phyloP scores from a whole-genome alignment of 1,140 invertebrate species.

The Batillaria attramentaria region DNA sequence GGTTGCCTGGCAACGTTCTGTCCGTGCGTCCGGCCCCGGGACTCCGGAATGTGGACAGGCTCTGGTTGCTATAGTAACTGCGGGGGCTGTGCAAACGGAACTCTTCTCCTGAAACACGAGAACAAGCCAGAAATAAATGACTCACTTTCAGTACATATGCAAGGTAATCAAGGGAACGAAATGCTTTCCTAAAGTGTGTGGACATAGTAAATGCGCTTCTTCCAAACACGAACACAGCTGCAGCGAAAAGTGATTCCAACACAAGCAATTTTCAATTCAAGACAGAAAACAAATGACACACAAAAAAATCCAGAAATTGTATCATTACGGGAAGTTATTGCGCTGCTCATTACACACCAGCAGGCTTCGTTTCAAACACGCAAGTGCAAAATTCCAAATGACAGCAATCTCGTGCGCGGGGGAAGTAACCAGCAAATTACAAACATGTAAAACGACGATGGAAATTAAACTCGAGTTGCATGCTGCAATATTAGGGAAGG shows the following conservation, averaged over 20 bases:
- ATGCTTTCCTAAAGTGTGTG: background rate
- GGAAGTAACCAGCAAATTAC: too few relatives aligned
- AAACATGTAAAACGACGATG: too few relatives aligned
- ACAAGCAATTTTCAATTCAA: background rate
- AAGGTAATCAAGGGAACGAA: background rate
- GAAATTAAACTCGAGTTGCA: too few relatives aligned
- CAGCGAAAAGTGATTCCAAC: background rate
- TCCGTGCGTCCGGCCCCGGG: background rate
- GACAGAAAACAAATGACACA: background rate
- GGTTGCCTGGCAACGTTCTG: background rate
- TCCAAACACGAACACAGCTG: background rate
- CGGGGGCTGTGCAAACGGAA: constrained; percentile 13
- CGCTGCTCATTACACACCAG: too few relatives aligned
- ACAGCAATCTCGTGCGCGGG: too few relatives aligned
- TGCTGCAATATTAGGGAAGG: too few relatives aligned
- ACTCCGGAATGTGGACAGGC: background rate
- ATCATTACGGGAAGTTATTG: too few relatives aligned
- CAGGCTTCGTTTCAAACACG: too few relatives aligned
- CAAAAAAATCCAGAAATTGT: too few relatives aligned
- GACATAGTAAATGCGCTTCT: background rate
- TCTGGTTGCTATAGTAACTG: constrained; percentile 27
- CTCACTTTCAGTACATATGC: too few relatives aligned
- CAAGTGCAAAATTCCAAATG: too few relatives aligned
- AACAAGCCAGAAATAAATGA: background rate
- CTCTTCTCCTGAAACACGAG: constrained; percentile 3